Conservation (phyloP, 2,113 vertebrate genomes). For the Serilophus lunatus region DNA sequence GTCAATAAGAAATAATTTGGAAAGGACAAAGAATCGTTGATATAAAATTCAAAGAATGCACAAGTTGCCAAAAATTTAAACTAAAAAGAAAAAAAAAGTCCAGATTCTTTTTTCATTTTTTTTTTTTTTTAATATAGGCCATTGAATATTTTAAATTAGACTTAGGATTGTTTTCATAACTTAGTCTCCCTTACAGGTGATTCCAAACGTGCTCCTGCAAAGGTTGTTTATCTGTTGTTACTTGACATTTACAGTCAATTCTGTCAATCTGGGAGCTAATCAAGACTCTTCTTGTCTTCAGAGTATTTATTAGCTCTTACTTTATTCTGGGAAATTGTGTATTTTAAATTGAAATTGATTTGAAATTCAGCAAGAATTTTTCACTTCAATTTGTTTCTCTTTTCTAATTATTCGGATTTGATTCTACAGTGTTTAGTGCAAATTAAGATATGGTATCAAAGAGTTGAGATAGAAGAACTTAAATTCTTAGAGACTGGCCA, state of each 20-base stretch:
- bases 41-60: neutral
- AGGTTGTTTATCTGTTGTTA: neutral
- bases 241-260: neutral
- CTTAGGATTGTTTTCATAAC: neutral
- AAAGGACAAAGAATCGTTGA: neutral
- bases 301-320: neutral
- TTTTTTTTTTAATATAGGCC: neutral
- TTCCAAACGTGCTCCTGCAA: neutral
- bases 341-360: too few species aligned
- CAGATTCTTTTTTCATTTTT: accelerated
- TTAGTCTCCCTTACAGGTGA: neutral
- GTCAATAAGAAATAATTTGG: neutral
- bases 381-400: neutral
- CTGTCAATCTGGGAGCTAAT: neutral
- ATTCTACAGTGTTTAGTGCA: neutral
- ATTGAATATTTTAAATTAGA: neutral
- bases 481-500: neutral
- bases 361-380: neutral
- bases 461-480: neutral
- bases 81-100: neutral
- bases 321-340: neutral
- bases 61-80: neutral
- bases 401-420: neutral
- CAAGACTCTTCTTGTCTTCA: neutral
- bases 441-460: neutral